These are phyloP conservation scores for Eucriotettix oculatus DNA, from an alignment of 2,888 invertebrate genomes.

Conservation along the genomic window DNA sequence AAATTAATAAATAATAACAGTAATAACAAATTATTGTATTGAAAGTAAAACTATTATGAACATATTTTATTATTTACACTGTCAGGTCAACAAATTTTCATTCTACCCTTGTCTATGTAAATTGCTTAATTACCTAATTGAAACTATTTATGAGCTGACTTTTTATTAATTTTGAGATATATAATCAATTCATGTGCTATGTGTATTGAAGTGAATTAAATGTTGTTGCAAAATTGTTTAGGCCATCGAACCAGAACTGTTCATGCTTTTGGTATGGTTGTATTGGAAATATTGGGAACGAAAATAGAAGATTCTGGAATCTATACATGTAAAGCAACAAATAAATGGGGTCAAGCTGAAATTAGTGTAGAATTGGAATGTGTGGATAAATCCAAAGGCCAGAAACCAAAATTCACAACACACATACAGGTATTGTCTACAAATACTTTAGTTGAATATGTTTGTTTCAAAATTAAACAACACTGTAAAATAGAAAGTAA, in stretches of 20 bases:
- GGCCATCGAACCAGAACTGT: constrained; percentile 78
- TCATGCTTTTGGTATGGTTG: constrained; percentile 94
- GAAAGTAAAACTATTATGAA: too few species aligned
- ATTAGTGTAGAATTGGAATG: constrained; percentile 69
- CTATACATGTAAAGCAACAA: constrained; percentile 76
- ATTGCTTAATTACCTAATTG: too few species aligned
- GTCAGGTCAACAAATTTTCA: too few species aligned
- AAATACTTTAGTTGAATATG: too few species aligned
- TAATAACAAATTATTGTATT: too few species aligned
- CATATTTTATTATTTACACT: too few species aligned
- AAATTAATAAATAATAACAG: too few species aligned
- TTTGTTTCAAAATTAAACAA: too few species aligned
- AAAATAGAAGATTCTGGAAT: constrained; percentile 83
- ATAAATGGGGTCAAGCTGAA: constrained; percentile 77
- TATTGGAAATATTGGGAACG: constrained; percentile 87
- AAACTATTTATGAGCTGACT: too few species aligned
- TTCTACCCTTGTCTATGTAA: too few species aligned
- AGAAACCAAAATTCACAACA: constrained; percentile 75
- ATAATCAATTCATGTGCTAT: neutral
- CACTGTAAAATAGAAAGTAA: too few species aligned
- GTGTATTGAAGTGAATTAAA: neutral
- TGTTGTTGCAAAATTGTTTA: constrained; percentile 11
- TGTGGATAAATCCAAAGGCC: constrained; percentile 68
- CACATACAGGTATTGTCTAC: constrained; percentile 38
- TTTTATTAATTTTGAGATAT: neutral